phyloP scores from a whole-genome alignment of 1,140 invertebrate genomes.

The Neodiprion lecontei region DNA sequence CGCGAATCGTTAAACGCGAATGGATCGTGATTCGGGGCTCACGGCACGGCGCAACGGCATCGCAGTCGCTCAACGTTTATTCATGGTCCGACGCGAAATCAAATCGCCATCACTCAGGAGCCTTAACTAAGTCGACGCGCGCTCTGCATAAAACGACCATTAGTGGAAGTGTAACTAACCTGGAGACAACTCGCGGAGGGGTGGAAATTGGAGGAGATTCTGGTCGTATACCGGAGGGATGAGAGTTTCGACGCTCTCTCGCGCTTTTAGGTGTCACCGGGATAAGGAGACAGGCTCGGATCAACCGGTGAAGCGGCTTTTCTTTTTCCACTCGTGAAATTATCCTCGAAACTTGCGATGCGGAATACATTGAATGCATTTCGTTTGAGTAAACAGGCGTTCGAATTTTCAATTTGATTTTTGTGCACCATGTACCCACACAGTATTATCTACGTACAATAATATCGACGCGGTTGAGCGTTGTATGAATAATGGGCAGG shows the following conservation, averaged over 20 bases:
- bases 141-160: constrained; percentile 25
- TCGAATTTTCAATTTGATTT: background rate
- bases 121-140: constrained; percentile 9
- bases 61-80: background rate
- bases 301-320: background rate
- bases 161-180: constrained; percentile 15
- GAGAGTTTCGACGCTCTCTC: background rate
- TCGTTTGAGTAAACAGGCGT: background rate
- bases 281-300: background rate
- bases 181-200: background rate
- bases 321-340: background rate
- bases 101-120: constrained; percentile 13
- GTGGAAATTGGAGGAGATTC: constrained; percentile 4
- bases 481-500: too few species aligned
- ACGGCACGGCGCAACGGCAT: background rate
- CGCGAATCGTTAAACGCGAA: too few species aligned
- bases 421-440: too few species aligned
- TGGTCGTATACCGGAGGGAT: constrained; percentile 22
- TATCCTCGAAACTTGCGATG: background rate
- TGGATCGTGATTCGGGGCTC: too few species aligned
- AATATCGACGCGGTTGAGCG: too few species aligned
- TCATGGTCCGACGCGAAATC: constrained; percentile 13
- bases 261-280: background rate
- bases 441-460: too few species aligned
- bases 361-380: background rate